Base-by-base conservation (phyloP, 2,888 invertebrate species). In the Lymantria monacha region DNA sequence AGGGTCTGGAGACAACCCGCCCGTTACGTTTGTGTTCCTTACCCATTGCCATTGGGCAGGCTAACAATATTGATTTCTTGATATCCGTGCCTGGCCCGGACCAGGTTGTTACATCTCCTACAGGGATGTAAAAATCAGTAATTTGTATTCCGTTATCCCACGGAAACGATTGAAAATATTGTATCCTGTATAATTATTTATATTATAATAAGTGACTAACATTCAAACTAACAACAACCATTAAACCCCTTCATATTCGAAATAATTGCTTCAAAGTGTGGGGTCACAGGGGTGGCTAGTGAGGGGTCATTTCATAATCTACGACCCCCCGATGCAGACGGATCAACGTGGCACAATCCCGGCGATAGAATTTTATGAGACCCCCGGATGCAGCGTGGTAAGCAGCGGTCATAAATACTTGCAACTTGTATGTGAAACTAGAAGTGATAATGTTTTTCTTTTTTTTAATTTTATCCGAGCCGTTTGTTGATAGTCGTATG, bases 291-390 rank as follows among this genome's bases (percentile, higher is more conserved):
- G 49, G 49, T 43, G 44, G 53, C 3, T 12, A 49, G 48, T 49
- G 44, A 10, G 37, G 53, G 50, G 59, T 58, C 55, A 62, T 61
- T 61, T 63, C 63, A 69, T 72, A 70, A 74, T 70, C 70, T 67
- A 67, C 59, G 42, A 59, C 61, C 60, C 63, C 49, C 60, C 70
- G 56, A 69, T 77, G 73, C 76, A 76, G 81, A 79, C 79, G 83
- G 84, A 85, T 86, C 86, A 84, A 76, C 79, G 72, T 70, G 73
- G 79, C 78, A 83, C 84, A 85, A 85, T 86, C 85, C 83, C 65
- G 74, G 77, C 81, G 85, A 89, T 89, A 89, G 87, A 89, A 89
- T 89, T 89, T 89, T 89, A 89, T 78, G 89, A 86, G 77, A 76
- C 74, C 76, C 73, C 83, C 83, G 84, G 84, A 80, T 81, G 85